Percentiles rank a stretch among this genome's conserved stretches.
Conservation (phyloP, 2,888 invertebrate genomes). For the Lasioglossum pauxillum region DNA sequence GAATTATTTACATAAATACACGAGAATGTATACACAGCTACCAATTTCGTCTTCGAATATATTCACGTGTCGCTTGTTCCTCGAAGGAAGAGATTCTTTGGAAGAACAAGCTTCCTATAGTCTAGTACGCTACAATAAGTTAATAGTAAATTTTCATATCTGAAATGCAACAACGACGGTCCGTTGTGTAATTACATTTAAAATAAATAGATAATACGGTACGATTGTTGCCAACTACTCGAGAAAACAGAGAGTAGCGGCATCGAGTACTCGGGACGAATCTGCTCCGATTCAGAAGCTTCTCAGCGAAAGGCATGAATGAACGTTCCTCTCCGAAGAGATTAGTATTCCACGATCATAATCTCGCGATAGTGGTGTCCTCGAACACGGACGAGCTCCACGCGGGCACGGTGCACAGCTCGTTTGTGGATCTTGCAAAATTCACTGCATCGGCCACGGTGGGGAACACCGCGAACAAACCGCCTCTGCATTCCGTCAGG, state of each 20-base stretch:
- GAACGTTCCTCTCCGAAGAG: conserved; percentile 1
- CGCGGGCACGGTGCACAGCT: conserved; percentile 69
- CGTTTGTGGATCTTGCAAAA: conserved; percentile 77
- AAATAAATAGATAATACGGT: not conserved
- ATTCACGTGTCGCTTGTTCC: not conserved
- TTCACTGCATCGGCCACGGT: conserved; percentile 90
- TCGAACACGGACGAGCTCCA: conserved; percentile 73
- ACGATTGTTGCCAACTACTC: not conserved
- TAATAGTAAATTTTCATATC: not conserved
- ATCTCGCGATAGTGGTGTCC: conserved; percentile 70
- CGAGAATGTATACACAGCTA: not conserved
- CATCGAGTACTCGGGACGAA: not conserved
- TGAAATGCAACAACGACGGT: not conserved
- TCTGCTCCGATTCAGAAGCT: conserved; percentile 1
- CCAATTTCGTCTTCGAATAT: not conserved
- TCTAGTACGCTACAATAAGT: not conserved
- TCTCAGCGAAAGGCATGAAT: conserved; percentile 19
- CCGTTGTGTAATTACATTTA: not conserved
- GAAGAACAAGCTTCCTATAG: not conserved
- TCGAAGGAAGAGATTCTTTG: not conserved
- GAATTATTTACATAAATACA: not conserved
- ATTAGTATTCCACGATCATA: conserved; percentile 57
- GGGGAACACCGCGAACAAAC: conserved; percentile 87
- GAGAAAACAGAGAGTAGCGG: not conserved
- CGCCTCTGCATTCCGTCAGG: conserved; percentile 84